Percentiles rank a stretch among this genome's conserved stretches.
phyloP scores from a whole-genome alignment of 2,797 vertebrate genomes.

The Halcyon smyrnensis region DNA sequence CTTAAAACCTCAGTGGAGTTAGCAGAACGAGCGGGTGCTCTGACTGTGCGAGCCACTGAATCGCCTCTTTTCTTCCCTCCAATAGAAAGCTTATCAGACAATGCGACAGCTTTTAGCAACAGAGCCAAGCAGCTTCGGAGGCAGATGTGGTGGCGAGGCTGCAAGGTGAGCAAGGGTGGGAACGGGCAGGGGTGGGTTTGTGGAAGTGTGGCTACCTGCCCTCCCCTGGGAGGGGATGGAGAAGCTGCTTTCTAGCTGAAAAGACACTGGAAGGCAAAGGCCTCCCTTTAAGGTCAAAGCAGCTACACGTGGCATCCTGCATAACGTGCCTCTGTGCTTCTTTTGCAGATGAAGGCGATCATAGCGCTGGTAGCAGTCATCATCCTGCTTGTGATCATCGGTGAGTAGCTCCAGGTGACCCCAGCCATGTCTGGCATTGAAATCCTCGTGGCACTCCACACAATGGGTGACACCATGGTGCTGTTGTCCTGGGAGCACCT shows the following conservation, averaged over 20 bases:
- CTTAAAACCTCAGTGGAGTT: not conserved
- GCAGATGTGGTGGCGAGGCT: constrained; percentile 98
- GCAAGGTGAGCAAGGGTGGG: constrained; percentile 84
- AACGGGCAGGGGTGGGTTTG: not conserved
- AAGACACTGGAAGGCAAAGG: not conserved
- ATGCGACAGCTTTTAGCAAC: constrained; percentile 97
- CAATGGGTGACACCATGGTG: accelerated
- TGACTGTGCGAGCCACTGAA: not conserved
- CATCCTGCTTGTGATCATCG: constrained; percentile 93
- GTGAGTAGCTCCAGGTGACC: constrained; percentile 81
- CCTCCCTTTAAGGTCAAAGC: not conserved
- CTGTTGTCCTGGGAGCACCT: not conserved
- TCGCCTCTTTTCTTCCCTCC: constrained; percentile 47
- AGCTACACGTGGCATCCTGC: accelerated
- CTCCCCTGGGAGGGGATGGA: not conserved
- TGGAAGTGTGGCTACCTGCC: not conserved
- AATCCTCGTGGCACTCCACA: accelerated
- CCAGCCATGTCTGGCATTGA: not conserved
- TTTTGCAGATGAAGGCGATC: constrained; percentile 92
- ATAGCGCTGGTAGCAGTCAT: constrained; percentile 87
- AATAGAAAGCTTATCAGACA: constrained; percentile 95
- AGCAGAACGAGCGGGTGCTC: not conserved
- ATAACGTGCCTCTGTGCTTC: not conserved
- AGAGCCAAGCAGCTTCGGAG: constrained; percentile 96
- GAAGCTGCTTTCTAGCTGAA: not conserved